phyloP scores from a whole-genome alignment of 1,140 invertebrate genomes.

The Parapsyche elsis region DNA sequence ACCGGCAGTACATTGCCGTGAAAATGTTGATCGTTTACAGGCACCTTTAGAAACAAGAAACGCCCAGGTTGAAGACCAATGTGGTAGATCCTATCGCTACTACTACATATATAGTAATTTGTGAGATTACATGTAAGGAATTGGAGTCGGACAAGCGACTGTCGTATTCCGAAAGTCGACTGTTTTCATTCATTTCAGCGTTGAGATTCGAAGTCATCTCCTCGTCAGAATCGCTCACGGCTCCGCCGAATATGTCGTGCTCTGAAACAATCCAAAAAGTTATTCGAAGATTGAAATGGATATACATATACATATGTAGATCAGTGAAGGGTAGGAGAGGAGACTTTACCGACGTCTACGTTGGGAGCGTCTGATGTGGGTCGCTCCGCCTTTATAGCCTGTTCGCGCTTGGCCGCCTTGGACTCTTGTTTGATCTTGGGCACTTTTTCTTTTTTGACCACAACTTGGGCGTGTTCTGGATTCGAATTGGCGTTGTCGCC shows the following conservation, averaged over 20 bases:
- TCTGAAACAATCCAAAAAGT: constrained; percentile 67
- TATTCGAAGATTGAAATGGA: no score
- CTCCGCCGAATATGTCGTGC: constrained; percentile 90
- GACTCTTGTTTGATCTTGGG: constrained; percentile 58
- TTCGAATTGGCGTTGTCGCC: constrained; percentile 58
- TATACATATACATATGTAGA: neutral
- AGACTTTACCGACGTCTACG: constrained; percentile 66
- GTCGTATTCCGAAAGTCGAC: constrained; percentile 79
- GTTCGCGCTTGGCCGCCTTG: constrained; percentile 58
- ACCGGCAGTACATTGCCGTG: no score
- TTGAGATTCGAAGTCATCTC: constrained; percentile 77
- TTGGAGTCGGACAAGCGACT: constrained; percentile 81
- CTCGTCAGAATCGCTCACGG: constrained; percentile 86
- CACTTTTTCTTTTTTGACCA: constrained; percentile 61
- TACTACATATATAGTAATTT: no score
- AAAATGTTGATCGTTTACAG: no score
- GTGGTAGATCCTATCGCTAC: neutral
- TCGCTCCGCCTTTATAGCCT: constrained; percentile 55
- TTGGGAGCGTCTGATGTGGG: constrained; percentile 54
- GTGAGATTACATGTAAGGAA: constrained; percentile 69
- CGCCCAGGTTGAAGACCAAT: neutral
- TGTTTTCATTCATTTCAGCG: constrained; percentile 83
- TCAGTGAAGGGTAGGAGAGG: neutral
- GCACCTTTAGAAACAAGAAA: no score
- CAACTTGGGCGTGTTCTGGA: constrained; percentile 50